Evolutionary conservation across 2,797 vertebrate genomes (phyloP).

Genomic region (Lateolabrax maculatus): DNA sequence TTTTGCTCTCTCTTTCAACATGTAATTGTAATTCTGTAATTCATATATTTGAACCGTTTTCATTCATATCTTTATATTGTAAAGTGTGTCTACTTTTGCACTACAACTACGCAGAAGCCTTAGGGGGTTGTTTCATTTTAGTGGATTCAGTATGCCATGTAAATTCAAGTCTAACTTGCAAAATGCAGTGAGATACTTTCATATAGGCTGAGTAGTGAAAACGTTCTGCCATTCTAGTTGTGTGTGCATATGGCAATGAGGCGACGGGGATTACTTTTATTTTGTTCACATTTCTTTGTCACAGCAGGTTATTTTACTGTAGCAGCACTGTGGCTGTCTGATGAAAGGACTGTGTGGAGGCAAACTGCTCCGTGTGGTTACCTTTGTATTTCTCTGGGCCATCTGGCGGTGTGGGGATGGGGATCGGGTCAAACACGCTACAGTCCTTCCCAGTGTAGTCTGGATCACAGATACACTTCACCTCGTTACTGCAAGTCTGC

Average conservation of each 20-base stretch:
- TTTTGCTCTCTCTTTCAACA: not conserved
- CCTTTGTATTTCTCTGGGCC: constrained; percentile 91
- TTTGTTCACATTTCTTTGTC: not conserved
- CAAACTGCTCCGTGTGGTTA: constrained; percentile 60
- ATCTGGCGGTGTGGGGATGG: constrained; percentile 88
- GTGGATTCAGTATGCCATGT: not conserved
- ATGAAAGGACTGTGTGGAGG: not conserved
- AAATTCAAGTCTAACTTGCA: not conserved
- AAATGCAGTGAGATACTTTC: not conserved
- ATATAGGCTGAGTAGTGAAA: not conserved
- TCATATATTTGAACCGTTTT: not conserved
- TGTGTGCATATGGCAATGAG: not conserved
- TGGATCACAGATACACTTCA: constrained; percentile 94
- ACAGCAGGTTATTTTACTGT: not conserved
- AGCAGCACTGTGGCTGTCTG: not conserved
- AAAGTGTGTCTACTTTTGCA: not conserved
- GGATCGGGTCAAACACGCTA: constrained; percentile 95
- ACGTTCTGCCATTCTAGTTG: not conserved
- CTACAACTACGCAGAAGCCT: not conserved
- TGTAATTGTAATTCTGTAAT: too few relatives aligned
- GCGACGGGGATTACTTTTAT: too few relatives aligned
- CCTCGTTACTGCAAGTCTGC: constrained; percentile 96
- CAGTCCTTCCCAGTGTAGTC: constrained; percentile 98
- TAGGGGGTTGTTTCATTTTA: not conserved
- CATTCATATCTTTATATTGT: not conserved